Percentiles rank a stretch among this genome's conserved stretches.
Conservation (phyloP, 2,888 invertebrate genomes). For the Andrena dorsata region DNA sequence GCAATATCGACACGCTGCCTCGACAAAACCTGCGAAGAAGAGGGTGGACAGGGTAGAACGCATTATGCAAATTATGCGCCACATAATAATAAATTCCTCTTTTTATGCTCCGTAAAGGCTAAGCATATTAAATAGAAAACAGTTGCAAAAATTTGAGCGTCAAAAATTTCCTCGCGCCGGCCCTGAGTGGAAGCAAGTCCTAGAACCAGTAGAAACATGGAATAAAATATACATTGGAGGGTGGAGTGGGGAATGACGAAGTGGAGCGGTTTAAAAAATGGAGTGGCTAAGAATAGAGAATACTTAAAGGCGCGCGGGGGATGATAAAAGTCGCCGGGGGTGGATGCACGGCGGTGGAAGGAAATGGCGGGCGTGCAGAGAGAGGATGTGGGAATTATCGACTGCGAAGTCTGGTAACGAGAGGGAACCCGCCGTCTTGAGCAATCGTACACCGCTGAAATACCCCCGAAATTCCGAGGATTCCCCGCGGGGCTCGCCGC, state of each 20-base stretch:
- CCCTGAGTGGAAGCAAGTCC: neutral
- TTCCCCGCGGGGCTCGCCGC: neutral
- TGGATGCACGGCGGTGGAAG: constrained; percentile 2
- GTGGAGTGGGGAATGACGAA: constrained; percentile 9
- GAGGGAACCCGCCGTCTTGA: neutral
- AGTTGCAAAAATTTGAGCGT: too few species aligned
- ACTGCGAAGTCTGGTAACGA: constrained; percentile 11
- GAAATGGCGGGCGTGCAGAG: constrained; percentile 24
- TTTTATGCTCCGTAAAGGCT: too few species aligned
- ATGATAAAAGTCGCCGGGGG: constrained; percentile 42
- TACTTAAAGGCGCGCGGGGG: constrained; percentile 37
- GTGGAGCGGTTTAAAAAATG: constrained; percentile 50
- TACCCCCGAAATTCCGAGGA: constrained; percentile 32
- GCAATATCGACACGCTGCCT: too few species aligned
- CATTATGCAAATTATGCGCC: too few species aligned
- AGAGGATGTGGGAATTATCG: constrained; percentile 19
- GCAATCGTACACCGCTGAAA: constrained; percentile 7
- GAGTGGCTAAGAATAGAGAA: constrained; percentile 46
- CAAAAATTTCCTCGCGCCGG: too few species aligned
- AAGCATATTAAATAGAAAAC: too few species aligned
- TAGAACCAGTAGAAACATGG: constrained; percentile 26
- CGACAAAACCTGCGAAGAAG: too few species aligned
- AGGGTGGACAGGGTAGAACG: too few species aligned
- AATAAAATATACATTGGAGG: constrained; percentile 22
- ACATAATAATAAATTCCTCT: too few species aligned